Conservation (phyloP, 1,140 invertebrate genomes). For the Calliphora vicina region DNA sequence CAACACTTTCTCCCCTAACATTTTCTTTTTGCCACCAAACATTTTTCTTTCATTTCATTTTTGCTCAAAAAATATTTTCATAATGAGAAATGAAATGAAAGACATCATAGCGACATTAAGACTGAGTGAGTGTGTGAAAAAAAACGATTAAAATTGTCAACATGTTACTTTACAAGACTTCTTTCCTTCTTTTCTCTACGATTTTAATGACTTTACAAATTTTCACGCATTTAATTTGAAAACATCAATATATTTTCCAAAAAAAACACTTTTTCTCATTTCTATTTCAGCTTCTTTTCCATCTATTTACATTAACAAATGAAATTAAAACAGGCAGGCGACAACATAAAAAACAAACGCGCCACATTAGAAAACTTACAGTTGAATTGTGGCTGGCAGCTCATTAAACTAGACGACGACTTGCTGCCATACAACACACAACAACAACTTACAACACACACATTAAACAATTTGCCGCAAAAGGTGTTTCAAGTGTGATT, state of each 20-base stretch:
- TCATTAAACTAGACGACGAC: neutral
- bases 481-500: neutral
- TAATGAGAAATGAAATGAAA: conserved; percentile 1
- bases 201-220: neutral
- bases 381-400: neutral
- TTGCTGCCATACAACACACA: no score
- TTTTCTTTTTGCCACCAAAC: neutral
- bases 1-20: neutral
- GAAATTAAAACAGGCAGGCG: neutral
- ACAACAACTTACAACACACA: neutral
- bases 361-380: neutral
- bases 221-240: conserved; percentile 1
- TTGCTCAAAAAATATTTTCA: neutral
- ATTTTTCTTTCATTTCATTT: neutral
- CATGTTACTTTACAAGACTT: neutral
- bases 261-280: neutral
- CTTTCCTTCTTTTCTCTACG: neutral
- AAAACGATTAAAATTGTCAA: neutral
- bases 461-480: neutral
- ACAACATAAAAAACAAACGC: neutral
- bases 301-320: neutral
- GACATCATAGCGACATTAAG: neutral
- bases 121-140: neutral
- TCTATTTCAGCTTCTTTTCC: no score
- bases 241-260: neutral